Evolutionary conservation across 2,888 invertebrate genomes (phyloP), one percentile per base, ranked within the genome.

Genomic region (Epistrophe eligans): DNA sequence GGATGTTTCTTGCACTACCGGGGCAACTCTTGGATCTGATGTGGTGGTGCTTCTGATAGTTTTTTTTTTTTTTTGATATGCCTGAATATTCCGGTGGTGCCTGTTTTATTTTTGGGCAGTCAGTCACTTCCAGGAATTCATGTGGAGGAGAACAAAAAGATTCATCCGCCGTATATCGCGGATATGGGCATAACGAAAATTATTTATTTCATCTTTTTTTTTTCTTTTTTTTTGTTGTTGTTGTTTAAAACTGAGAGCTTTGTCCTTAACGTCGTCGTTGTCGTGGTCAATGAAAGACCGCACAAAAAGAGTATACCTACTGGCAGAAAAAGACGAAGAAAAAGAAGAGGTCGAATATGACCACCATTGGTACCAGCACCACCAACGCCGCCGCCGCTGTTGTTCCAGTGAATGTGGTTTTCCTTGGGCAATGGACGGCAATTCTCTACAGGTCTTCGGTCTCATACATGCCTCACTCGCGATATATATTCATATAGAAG

Each of bases 101-200:
- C 58, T 66, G 79, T 58, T 81, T 87, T 70, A 55, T 87, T 79
- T 55, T 62, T 79, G 79, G 85, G 74, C 74, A 79, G 87, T 76
- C 83, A 83, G 77, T 87, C 87, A 83, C 79, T 87, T 87, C 87
- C 87, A 87, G 83, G 87, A 87, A 87, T 87, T 79, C 87, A 66
- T 87, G 79, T 87, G 87, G 76, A 83, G 87, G 76, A 83, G 87
- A 87, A 87, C 87, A 87, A 87, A 87, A 83, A 87, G 87, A 87
- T 83, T 71, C 83, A 72, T 83, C 76, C 83, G 83, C 83, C 83
- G 24, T 67, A 74, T 71, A 77, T 79, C 71, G 82, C 83, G 87
- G 79, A 87, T 55, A 55, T 83, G 83, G 79, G 71, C 71, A 87
- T 79, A 87, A 87, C 87, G 76, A 87, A 87, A 87, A 83, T 83